Evolutionary conservation across 2,888 invertebrate genomes (phyloP), one percentile per base, ranked within the genome.

Genomic region (Dinocampus coccinellae): DNA sequence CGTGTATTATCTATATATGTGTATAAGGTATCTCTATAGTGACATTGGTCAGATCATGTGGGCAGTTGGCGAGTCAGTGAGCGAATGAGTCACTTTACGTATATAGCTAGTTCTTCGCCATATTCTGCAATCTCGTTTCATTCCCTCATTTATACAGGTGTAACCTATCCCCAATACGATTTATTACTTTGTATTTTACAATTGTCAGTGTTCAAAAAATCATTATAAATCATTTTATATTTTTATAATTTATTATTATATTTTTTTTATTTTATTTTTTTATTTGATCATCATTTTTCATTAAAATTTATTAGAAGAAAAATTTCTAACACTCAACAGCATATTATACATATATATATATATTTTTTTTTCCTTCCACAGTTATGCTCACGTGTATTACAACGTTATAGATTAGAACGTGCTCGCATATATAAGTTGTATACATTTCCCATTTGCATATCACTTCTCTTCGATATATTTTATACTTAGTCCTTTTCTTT

Each of bases 31-130:
- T 55, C 55, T 61, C 24, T 63, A 47, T 16, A 47, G 29, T 63
- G 71, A 67, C 75, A 73, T 63, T 60, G 70, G 75, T 73, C 74
- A 69, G 58, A 58, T 70, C 29, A 75, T 60, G 79, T 75, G 71
- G 77, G 75, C 65, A 57, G 75, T 36, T 47, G 68, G 24, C 36
- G 65, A 63, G 26, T 42, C 39, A 33, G 58, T 58, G 16, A 58
- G 63, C 39, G 39, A 63, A 24, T 63, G 63, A 63, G 47, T 63
- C 63, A 63, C 63, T 22, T 63, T n/a, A n/a, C 10, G 22, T 20
- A 3, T 7, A n/a, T 39, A 47, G 47, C 47, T 42, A 34, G 13
- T 63, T 63, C 63, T 42, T 63, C 47, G 63, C 63, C 63, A 63
- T 63, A 63, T 63, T 63, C 63, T 42, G 63, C 63, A 63, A 63